phyloP scores from a whole-genome alignment of 2,113 vertebrate species.

The Prinia subflava region DNA sequence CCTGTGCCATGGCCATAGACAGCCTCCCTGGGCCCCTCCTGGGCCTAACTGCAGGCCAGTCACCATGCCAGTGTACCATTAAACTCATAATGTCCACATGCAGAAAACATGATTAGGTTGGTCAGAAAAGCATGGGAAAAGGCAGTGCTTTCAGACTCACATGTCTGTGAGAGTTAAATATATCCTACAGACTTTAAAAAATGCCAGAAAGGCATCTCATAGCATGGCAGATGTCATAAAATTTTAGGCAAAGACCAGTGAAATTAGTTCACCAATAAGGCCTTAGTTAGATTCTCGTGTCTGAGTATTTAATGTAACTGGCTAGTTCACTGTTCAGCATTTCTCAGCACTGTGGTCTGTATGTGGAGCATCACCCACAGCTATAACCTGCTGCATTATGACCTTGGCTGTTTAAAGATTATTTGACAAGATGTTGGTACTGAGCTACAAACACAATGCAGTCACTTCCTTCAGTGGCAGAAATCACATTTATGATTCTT shows the following conservation, averaged over 20 bases:
- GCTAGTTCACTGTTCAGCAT: background rate
- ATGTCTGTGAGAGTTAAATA: background rate
- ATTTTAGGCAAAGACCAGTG: background rate
- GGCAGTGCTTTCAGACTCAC: background rate
- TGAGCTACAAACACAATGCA: background rate
- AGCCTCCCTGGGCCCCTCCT: background rate
- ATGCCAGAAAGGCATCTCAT: background rate
- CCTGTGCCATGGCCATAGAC: no score
- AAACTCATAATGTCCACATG: background rate
- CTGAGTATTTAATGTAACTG: background rate
- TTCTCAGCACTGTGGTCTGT: background rate
- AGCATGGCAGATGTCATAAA: background rate
- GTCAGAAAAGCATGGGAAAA: background rate
- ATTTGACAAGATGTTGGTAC: conserved; percentile 36
- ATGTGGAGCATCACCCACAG: background rate
- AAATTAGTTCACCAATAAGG: background rate
- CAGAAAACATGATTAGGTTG: background rate
- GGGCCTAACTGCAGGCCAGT: background rate
- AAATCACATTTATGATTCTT: background rate
- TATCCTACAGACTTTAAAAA: background rate
- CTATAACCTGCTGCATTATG: background rate
- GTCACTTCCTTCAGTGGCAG: conserved; percentile 24
- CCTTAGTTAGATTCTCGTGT: background rate
- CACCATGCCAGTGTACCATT: background rate
- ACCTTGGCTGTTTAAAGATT: background rate